Conservation (phyloP, 2,113 vertebrate genomes). For the Isurus oxyrinchus region DNA sequence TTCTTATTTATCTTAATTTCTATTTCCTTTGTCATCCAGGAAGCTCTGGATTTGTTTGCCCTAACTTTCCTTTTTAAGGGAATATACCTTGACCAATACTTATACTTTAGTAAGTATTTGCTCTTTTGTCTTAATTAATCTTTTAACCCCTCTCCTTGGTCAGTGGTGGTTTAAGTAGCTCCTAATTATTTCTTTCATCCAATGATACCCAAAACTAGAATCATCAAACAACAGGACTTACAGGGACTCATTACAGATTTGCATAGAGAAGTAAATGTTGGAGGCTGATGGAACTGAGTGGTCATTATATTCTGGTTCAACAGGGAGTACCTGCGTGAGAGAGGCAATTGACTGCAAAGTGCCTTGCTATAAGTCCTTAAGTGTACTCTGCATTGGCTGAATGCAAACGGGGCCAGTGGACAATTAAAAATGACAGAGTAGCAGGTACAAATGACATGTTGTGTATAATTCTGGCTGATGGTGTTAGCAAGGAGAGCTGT, state of each 20-base stretch:
- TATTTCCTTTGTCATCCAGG: too few relatives aligned
- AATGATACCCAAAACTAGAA: neutral
- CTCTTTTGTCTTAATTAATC: neutral
- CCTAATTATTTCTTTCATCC: neutral
- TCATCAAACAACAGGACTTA: neutral
- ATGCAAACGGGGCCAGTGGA: neutral
- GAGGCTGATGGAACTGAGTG: neutral
- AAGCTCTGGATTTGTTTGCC: too few relatives aligned
- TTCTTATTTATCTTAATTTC: too few relatives aligned
- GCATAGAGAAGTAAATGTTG: neutral
- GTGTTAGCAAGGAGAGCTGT: neutral
- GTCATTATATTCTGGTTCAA: neutral
- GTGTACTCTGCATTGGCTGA: neutral
- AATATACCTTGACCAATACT: too few relatives aligned
- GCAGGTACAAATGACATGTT: neutral
- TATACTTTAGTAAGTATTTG: neutral
- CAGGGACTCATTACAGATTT: neutral
- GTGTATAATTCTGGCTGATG: neutral
- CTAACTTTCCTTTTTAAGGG: too few relatives aligned
- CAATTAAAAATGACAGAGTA: neutral
- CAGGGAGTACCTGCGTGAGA: neutral
- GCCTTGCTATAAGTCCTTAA: neutral
- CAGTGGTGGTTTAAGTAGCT: neutral
- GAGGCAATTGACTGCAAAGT: neutral
- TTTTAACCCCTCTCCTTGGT: neutral